phyloP scores from a whole-genome alignment of 2,888 invertebrate species.

The Rotaria macrura region DNA sequence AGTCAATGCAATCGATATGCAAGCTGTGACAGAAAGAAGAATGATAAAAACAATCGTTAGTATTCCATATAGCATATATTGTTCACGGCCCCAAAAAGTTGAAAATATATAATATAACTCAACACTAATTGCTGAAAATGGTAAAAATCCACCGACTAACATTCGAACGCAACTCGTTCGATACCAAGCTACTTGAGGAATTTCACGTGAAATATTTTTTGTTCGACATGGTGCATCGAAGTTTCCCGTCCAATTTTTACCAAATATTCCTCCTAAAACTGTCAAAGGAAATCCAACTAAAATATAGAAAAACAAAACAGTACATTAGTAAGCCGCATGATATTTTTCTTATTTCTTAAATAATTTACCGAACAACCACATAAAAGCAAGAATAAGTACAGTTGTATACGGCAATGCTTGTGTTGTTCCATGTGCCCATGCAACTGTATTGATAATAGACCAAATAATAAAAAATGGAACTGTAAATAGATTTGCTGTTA shows the following conservation, averaged over 20 bases:
- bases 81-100: slow-evolving; percentile 54
- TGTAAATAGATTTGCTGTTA: slow-evolving; percentile 52
- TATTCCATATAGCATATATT: slow-evolving; percentile 54
- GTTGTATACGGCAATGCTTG: slow-evolving; percentile 54
- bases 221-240: slow-evolving; percentile 53
- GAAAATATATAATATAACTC: slow-evolving; percentile 55
- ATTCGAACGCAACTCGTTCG: slow-evolving; percentile 50
- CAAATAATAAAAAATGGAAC: slow-evolving; percentile 53
- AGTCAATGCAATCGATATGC: slow-evolving; percentile 53
- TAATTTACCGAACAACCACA: slow-evolving; percentile 50
- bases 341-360: background rate
- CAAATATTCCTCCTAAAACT: slow-evolving; percentile 53
- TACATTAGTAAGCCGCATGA: background rate
- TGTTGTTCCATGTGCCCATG: slow-evolving; percentile 53
- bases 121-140: slow-evolving; percentile 53
- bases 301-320: slow-evolving; percentile 21
- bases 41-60: slow-evolving; percentile 52
- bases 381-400: slow-evolving; percentile 49
- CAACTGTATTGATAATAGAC: slow-evolving; percentile 52
- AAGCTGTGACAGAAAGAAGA: slow-evolving; percentile 52
- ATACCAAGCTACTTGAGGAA: slow-evolving; percentile 52
- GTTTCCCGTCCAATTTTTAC: slow-evolving; percentile 50
- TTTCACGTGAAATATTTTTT: slow-evolving; percentile 53
- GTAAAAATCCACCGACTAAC: slow-evolving; percentile 53
- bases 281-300: slow-evolving; percentile 54